Evolutionary conservation across 1,140 invertebrate genomes (phyloP), one percentile per base, ranked within the genome.

Genomic region (Cataglyphis hispanica): DNA sequence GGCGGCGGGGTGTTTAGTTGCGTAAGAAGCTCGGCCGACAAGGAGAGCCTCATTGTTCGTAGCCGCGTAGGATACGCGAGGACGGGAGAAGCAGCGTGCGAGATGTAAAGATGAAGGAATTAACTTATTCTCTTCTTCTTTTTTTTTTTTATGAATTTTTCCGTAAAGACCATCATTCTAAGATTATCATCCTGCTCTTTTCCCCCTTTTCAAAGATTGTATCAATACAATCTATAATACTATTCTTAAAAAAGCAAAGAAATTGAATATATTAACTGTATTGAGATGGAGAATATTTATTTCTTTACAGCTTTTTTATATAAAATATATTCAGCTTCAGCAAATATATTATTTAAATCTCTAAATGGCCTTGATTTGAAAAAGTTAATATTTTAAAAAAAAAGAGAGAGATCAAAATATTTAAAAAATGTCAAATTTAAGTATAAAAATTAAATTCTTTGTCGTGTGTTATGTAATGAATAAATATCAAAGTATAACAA

Each of bases 1-100:
- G n/a, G 76, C 63, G 50, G 76, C 75, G 76, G 76, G 84, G 46
- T 86, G 77, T 86, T 86, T 86, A 86, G 84, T 86, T 86, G 77
- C 77, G 66, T 86, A 86, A 86, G 76, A 46, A 86, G 60, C 46
- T 50, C 76, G 22, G 37, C 43, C 64, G 37, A 25, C 53, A 67
- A 69, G 40, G 64, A 85, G 64, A 60, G 27, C 75, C 16, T 46
- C 76, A 81, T 83, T 83, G 78, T 83, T 69, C 50, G 78, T 34
- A 61, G 19, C 43, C 16, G 25, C 13, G 27, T 8, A 22, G 43
- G 64, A 69, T 56, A 46, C 31, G 27, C 22, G 4, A 56, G 22
- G 46, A 22, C 70, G 46, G 1, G 31, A 69, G 16, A 76, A 40
- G 40, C 34, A 63, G 10, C 1, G 13, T 61, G 58, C 25, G 1